Evolutionary conservation across 2,113 vertebrate species (phyloP), one percentile per base, ranked within the genome.

Genomic region (Probosciger aterrimus): DNA sequence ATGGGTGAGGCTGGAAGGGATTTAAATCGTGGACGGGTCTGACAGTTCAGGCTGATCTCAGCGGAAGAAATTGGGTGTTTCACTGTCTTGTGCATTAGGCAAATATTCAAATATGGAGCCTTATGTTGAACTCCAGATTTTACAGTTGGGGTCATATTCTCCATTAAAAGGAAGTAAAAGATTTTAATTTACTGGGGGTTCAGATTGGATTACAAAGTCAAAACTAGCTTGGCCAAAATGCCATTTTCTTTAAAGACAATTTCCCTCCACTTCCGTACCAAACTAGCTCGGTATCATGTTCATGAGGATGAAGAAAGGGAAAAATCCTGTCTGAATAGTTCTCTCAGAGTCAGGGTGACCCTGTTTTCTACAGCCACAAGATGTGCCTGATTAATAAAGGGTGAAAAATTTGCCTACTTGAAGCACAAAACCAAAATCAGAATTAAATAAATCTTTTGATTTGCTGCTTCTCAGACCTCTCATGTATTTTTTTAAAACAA

Each of bases 21-120:
- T 95, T 96, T 57, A 73, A 88, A 55, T 5, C 4, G 3, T 60
- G 80, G 82, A 88, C 1, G 20, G 69, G 49, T 82, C 83, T 96
- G 96, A 92, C 95, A 96, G 94, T 2, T 93, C 37, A 4, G 71
- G 9, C 76, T 95, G 94, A 94, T 77, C 90, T 94, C 91, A 96
- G 41, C 5, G n/a, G 95, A 88, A 90, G 93, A 5, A 11, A 71
- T 7, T 64, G 88, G 75, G 71, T 5, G 82, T 82, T 94, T 74
- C 43, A 1, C 49, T 1, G 18, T 1, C 2, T 43, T 11, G 52
- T 14, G 35, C 50, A 5, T 62, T 18, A 59, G 57, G 79, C 64
- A 95, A 68, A 31, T 16, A 27, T 55, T 86, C 64, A 68, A 75
- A 71, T 4, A 6, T 0, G 59, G 90, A 93, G 20, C 69, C 65